Percentiles rank a stretch among this genome's conserved stretches.
Evolutionary conservation across 2,113 vertebrate genomes (phyloP).

Genomic region (Strix uralensis): DNA sequence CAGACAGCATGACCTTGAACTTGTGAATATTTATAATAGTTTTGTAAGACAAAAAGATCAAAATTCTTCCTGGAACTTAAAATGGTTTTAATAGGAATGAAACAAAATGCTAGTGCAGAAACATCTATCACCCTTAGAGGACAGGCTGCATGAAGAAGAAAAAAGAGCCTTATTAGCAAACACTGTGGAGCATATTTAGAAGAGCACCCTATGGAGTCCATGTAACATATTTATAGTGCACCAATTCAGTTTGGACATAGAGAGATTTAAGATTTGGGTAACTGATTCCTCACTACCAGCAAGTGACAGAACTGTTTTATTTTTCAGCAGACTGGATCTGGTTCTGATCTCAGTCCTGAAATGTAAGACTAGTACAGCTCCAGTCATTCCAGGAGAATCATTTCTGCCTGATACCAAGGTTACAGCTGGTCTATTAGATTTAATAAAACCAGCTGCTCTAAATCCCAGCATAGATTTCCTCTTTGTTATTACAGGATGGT

Average conservation of each 20-base stretch:
- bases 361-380: not conserved
- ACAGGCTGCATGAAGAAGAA: not conserved
- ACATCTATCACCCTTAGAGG: not conserved
- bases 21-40: constrained; percentile 4
- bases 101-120: constrained; percentile 15
- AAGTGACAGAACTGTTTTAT: constrained; percentile 35
- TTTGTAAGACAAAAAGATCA: constrained; percentile 40
- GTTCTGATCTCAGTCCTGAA: constrained; percentile 18
- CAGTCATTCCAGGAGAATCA: not conserved
- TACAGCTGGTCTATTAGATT: constrained; percentile 1
- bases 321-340: not conserved
- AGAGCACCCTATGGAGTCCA: not conserved
- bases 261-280: constrained; percentile 34
- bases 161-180: constrained; percentile 32
- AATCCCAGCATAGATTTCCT: constrained; percentile 23
- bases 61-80: not conserved
- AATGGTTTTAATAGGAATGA: not conserved
- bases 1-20: not conserved
- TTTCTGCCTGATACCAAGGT: not conserved
- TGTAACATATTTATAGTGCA: constrained; percentile 12
- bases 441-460: constrained; percentile 41
- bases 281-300: constrained; percentile 13
- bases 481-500: constrained; percentile 5
- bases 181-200: not conserved
- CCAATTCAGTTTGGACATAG: not conserved